These are phyloP conservation scores for Trichogramma pretiosum DNA, from an alignment of 1,140 invertebrate genomes.

Conservation along the genomic window DNA sequence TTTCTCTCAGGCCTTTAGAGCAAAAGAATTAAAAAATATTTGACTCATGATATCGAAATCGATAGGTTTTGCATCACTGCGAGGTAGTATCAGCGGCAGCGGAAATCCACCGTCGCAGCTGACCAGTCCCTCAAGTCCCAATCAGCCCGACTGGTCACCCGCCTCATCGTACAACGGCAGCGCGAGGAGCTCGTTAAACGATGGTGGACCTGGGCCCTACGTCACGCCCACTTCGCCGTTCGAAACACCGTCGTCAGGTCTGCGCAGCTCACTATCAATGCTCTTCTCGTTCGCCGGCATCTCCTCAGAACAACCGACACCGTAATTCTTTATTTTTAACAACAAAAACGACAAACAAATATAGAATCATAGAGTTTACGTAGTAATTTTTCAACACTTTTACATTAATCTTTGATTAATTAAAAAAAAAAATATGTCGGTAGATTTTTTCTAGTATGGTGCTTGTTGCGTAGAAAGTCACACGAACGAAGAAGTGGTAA, in stretches of 20 bases:
- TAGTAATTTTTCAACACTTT: too few species aligned
- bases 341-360: too few species aligned
- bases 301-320: slow-evolving; percentile 33
- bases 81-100: slow-evolving; percentile 17
- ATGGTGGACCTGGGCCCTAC: slow-evolving; percentile 12
- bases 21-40: neutral
- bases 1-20: neutral
- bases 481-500: too few species aligned
- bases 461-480: too few species aligned
- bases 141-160: slow-evolving; percentile 36
- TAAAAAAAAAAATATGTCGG: too few species aligned
- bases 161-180: slow-evolving; percentile 30
- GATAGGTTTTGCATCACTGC: slow-evolving; percentile 29
- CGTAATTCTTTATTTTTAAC: slow-evolving; percentile 34
- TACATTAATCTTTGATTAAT: too few species aligned
- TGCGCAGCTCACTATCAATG: slow-evolving; percentile 41
- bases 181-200: too few species aligned
- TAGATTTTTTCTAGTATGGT: too few species aligned
- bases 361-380: too few species aligned
- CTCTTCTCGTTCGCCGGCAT: slow-evolving; percentile 38
- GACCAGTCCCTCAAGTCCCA: slow-evolving; percentile 22
- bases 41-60: too few species aligned
- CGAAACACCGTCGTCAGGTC: slow-evolving; percentile 24
- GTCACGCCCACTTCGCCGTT: slow-evolving; percentile 20
- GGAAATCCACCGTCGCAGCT: slow-evolving; percentile 20